These are phyloP conservation scores for Microcebus tavaratra DNA, from an alignment of 2,113 vertebrate genomes.

Conservation along the genomic window DNA sequence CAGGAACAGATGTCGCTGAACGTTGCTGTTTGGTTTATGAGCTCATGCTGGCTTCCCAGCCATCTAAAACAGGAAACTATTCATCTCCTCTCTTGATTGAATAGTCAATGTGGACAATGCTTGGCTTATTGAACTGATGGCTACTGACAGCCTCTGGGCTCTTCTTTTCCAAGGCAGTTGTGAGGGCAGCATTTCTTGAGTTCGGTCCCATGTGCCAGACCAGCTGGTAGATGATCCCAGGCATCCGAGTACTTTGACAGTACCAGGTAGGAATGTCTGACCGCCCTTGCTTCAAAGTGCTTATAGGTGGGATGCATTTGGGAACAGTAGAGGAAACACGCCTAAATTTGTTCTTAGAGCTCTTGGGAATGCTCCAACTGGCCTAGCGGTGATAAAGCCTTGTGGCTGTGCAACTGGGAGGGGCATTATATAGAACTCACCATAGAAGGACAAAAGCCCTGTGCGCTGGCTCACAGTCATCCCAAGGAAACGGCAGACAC, in stretches of 20 bases:
- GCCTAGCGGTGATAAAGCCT: not conserved
- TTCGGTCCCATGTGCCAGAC: not conserved
- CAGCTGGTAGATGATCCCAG: not conserved
- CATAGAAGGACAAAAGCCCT: not conserved
- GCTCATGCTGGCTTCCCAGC: slow-evolving; percentile 68
- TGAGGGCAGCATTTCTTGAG: slow-evolving; percentile 34
- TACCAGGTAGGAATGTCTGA: not conserved
- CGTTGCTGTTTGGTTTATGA: slow-evolving; percentile 79
- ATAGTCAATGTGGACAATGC: slow-evolving; percentile 49
- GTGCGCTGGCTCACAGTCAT: not conserved
- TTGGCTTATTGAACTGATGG: slow-evolving; percentile 17
- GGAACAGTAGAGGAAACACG: not conserved
- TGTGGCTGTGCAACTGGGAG: not conserved
- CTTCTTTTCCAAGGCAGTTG: slow-evolving; percentile 35
- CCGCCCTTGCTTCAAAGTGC: not conserved
- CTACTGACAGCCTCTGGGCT: not conserved
- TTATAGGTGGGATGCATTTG: not conserved
- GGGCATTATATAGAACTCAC: not conserved
- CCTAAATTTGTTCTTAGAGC: not conserved
- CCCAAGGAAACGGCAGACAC: not conserved
- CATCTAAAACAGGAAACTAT: slow-evolving; percentile 80
- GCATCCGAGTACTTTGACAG: not conserved
- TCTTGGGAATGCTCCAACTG: not conserved
- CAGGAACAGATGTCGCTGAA: slow-evolving; percentile 75
- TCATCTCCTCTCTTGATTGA: slow-evolving; percentile 68